Evolutionary conservation across 1,140 invertebrate genomes (phyloP), one percentile per base, ranked within the genome.

Genomic region (Hermetia illucens): DNA sequence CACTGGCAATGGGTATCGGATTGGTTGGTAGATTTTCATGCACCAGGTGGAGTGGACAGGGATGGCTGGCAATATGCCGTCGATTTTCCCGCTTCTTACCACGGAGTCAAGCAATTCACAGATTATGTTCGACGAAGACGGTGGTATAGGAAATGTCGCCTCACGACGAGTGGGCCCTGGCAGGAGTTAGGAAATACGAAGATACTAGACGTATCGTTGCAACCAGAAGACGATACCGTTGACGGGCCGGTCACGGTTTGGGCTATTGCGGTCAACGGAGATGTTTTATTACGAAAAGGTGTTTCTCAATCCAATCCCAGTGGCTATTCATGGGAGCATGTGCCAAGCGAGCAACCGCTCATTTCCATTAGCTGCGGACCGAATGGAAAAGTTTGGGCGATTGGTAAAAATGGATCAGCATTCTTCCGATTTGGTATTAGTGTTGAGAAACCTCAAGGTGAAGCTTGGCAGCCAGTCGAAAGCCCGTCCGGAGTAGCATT

Each of bases 11-110:
- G 89, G 89, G 71, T 82, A 32, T 82, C 82, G 5, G 87, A 92
- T 53, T 93, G 89, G 90, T 72, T 79, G 44, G 71, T 91, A 9
- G 88, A 93, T 61, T 92, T 84, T 55, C 77, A 82, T 55, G 79
- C 82, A 21, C 79, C 81, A 2, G 85, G 84, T n/a, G 87, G 87
- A 2, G 82, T 85, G 2, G 88, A 93, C 62, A 70, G 72, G 39
- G 84, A 92, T 46, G 89, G 89, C 3, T 94, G 90, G 90, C 89
- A 93, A 56, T 93, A 93, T 65, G 86, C 88, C 3, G 79, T 83
- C 2, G 88, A 93, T 62, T 93, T 92, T 59, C 85, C 86, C 5
- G 74, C 79, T 0, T 72, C 73, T 17, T 93, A 87, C 61, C 88
- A 92, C 58, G 73, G 74, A 0, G 75, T 79, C 46, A 90, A 89